A percentile compares a stretch with the other conserved stretches of the same genome.
Evolutionary conservation across 2,113 vertebrate genomes (phyloP).

Genomic region (Mirza zaza): DNA sequence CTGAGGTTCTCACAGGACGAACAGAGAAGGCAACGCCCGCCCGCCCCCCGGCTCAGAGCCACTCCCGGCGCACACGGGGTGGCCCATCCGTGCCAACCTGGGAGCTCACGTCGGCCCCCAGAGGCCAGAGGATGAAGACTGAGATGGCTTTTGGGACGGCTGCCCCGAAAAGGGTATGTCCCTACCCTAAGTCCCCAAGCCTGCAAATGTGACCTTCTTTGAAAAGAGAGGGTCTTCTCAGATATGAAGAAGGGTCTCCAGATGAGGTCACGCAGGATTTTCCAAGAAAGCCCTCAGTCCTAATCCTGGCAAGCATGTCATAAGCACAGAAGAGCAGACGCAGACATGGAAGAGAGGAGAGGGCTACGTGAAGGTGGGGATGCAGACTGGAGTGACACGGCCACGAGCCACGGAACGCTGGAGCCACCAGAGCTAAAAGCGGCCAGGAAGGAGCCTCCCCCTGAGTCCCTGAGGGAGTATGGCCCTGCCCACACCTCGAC

Average conservation of each 20-base stretch:
- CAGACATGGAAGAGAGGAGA: background rate
- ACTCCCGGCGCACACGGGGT: fast-evolving
- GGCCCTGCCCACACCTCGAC: background rate
- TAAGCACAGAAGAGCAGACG: background rate
- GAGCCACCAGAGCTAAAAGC: background rate
- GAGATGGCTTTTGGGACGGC: background rate
- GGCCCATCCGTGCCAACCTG: background rate
- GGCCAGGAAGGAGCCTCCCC: background rate
- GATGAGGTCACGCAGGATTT: background rate
- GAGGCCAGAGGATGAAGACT: background rate
- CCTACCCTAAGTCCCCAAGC: background rate
- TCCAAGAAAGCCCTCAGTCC: background rate
- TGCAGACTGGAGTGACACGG: background rate
- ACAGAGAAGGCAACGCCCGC: background rate
- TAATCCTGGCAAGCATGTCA: background rate
- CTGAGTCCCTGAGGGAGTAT: fast-evolving
- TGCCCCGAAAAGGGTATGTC: background rate
- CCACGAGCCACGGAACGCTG: background rate
- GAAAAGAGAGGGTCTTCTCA: background rate
- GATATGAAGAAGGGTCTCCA: background rate
- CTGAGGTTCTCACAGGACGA: background rate
- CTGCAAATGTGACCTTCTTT: background rate
- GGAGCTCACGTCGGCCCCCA: background rate
- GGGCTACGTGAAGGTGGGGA: background rate
- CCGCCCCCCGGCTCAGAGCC: background rate